Percentiles rank a stretch among this genome's conserved stretches.
Conservation (phyloP, 2,888 invertebrate species). For the Odontocerum albicorne region DNA sequence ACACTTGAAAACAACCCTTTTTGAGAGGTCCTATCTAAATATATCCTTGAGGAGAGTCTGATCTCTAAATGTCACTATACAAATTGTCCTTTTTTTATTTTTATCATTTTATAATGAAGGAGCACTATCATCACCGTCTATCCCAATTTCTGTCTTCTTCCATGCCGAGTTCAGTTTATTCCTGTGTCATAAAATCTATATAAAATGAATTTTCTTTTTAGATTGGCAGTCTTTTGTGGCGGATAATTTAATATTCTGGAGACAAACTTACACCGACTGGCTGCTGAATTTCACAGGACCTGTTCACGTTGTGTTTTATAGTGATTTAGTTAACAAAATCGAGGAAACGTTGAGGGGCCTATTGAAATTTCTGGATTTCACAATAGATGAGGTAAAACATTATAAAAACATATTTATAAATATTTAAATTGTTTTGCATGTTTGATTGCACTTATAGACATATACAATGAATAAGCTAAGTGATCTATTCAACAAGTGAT, state of each 20-base stretch:
- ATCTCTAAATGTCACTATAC: too few species aligned
- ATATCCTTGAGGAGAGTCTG: too few species aligned
- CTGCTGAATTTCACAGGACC: conserved; percentile 68
- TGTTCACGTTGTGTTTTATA: conserved; percentile 71
- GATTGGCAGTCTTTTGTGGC: conserved; percentile 74
- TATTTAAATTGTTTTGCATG: not conserved
- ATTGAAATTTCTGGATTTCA: conserved; percentile 60
- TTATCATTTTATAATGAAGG: too few species aligned
- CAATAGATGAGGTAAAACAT: conserved; percentile 55
- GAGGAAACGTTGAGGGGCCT: conserved; percentile 60
- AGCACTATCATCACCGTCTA: too few species aligned
- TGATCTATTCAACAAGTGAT: too few species aligned
- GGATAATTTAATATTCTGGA: conserved; percentile 68
- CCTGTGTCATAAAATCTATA: too few species aligned
- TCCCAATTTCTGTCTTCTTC: too few species aligned
- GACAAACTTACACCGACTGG: conserved; percentile 70
- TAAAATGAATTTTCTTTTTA: conserved; percentile 42
- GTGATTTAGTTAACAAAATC: conserved; percentile 64
- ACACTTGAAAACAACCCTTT: too few species aligned
- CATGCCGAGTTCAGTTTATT: too few species aligned
- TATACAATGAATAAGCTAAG: too few species aligned
- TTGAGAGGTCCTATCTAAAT: too few species aligned
- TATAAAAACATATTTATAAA: not conserved
- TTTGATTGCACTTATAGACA: not conserved
- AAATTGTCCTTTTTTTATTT: too few species aligned